These are phyloP conservation scores for Cataglyphis livida DNA, from an alignment of 2,888 invertebrate species.

Conservation along the genomic window DNA sequence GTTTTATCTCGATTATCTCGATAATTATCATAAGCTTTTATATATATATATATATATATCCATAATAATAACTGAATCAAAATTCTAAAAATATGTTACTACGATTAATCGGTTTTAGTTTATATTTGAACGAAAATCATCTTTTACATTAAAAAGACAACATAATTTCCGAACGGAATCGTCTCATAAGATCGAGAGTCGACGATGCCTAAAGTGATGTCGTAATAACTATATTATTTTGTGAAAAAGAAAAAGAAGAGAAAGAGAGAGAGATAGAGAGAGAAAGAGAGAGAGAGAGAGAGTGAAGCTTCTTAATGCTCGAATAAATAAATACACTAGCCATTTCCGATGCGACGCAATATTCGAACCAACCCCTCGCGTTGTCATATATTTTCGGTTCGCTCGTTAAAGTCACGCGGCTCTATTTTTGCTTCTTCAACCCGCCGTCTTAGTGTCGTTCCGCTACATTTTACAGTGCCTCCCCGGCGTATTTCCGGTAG, in stretches of 20 bases:
- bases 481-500: conserved; percentile 17
- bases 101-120: background rate
- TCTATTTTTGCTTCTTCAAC: conserved; percentile 59
- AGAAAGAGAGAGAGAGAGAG: background rate
- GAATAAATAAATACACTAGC: conserved; percentile 35
- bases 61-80: background rate
- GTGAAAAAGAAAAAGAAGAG: background rate
- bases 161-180: background rate
- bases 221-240: conserved; percentile 14
- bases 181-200: background rate
- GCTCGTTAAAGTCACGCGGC: conserved; percentile 64
- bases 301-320: conserved; percentile 8
- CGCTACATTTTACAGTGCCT: conserved; percentile 42
- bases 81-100: background rate
- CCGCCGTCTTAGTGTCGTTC: conserved; percentile 19
- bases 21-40: background rate
- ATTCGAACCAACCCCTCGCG: background rate
- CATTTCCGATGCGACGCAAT: background rate
- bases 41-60: background rate
- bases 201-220: background rate
- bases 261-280: background rate
- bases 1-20: conserved; percentile 2
- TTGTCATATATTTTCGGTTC: conserved; percentile 62
- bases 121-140: background rate
- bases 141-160: background rate